phyloP scores from a whole-genome alignment of 2,888 invertebrate genomes.

The Cetonia aurata region DNA sequence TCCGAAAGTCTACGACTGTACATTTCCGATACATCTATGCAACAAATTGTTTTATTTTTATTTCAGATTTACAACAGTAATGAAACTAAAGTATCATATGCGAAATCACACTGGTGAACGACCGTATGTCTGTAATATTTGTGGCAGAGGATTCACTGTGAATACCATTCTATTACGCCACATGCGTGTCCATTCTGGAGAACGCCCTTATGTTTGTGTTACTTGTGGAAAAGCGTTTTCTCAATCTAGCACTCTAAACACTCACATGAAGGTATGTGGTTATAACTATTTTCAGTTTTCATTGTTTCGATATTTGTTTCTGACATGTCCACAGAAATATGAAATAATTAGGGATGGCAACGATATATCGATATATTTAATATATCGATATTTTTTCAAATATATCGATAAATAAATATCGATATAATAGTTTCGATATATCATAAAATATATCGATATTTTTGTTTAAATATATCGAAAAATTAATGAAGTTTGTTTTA shows the following conservation, averaged over 20 bases:
- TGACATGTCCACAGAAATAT: too few species aligned
- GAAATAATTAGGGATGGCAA: too few species aligned
- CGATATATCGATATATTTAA: too few species aligned
- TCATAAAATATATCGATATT: too few species aligned
- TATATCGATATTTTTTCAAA: too few species aligned
- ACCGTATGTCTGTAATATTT: constrained; percentile 65
- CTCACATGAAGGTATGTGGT: constrained; percentile 64
- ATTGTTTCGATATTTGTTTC: too few species aligned
- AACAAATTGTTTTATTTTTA: constrained; percentile 22
- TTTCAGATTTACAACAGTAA: constrained; percentile 65
- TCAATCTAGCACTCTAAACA: constrained; percentile 66
- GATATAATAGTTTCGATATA: too few species aligned
- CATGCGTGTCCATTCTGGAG: constrained; percentile 67
- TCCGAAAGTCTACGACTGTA: too few species aligned
- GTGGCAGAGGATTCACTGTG: constrained; percentile 66
- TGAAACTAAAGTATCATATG: constrained; percentile 68
- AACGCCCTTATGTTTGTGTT: constrained; percentile 66
- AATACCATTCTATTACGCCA: constrained; percentile 66
- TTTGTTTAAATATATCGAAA: too few species aligned
- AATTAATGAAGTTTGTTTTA: too few species aligned
- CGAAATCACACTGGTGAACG: constrained; percentile 67
- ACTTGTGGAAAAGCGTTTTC: constrained; percentile 67
- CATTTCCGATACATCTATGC: background rate
- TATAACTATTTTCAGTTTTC: too few species aligned
- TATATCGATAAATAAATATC: too few species aligned